Conservation (phyloP, 2,888 invertebrate species). For the Napeogenes sylphis region DNA sequence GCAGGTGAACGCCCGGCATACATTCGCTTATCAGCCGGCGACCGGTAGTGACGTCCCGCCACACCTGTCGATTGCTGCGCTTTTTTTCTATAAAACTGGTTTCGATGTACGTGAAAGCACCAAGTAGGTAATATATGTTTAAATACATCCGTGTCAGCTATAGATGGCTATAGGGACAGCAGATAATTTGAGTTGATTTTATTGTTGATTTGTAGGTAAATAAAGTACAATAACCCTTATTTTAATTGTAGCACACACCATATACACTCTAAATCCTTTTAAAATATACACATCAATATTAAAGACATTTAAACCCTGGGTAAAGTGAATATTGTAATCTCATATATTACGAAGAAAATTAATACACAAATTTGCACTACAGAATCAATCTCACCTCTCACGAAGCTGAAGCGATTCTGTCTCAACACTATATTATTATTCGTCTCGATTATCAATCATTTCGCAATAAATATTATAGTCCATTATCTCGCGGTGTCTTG, state of each 20-base stretch:
- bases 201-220: too few species aligned
- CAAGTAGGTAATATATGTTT: conserved; percentile 32
- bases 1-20: conserved; percentile 74
- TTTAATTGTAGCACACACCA: too few species aligned
- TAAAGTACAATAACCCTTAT: neutral
- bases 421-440: conserved; percentile 43
- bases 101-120: conserved; percentile 34
- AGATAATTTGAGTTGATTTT: conserved; percentile 1
- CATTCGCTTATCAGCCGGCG: conserved; percentile 70
- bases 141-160: conserved; percentile 32
- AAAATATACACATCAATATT: too few species aligned
- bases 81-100: conserved; percentile 34
- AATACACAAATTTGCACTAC: conserved; percentile 49
- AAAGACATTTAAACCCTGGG: too few species aligned
- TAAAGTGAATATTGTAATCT: too few species aligned
- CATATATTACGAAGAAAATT: conserved; percentile 47
- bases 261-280: too few species aligned
- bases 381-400: conserved; percentile 59
- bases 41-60: conserved; percentile 60
- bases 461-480: conserved; percentile 35
- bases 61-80: conserved; percentile 59
- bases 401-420: conserved; percentile 51
- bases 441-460: conserved; percentile 33
- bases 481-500: conserved; percentile 24
- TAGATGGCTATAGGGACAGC: conserved; percentile 4